Conservation (phyloP, 2,113 vertebrate genomes). For the Panthera leo region DNA sequence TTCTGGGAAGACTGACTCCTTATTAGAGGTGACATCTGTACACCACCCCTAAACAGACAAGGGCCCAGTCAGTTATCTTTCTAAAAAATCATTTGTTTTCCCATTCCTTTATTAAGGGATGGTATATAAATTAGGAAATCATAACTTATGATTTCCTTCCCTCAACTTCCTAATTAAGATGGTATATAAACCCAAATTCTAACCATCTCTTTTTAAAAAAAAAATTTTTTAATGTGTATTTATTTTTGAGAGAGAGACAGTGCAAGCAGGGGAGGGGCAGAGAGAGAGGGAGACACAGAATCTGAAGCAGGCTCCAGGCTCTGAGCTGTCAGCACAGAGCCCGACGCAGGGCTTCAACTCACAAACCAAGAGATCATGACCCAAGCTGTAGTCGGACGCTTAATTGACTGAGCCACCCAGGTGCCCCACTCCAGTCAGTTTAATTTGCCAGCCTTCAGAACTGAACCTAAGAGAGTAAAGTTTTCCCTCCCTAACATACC, state of each 20-base stretch:
- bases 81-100: neutral
- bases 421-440: neutral
- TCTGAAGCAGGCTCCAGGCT: too few species aligned
- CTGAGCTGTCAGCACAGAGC: too few species aligned
- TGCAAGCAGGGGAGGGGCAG: too few species aligned
- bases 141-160: neutral
- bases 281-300: too few species aligned
- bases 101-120: neutral
- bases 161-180: neutral
- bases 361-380: too few species aligned
- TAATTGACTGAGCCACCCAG: too few species aligned
- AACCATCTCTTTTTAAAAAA: neutral
- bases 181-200: neutral
- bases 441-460: neutral
- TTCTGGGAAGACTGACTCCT: neutral
- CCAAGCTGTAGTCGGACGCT: too few species aligned
- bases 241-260: too few species aligned
- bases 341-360: too few species aligned
- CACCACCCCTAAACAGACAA: neutral
- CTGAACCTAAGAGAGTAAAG: neutral
- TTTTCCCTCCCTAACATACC: neutral
- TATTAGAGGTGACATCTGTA: neutral
- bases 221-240: too few species aligned
- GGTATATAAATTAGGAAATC: too few species aligned
- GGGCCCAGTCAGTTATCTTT: neutral